Evolutionary conservation across 2,888 invertebrate genomes (phyloP).

Genomic region (Drosophila birchii): DNA sequence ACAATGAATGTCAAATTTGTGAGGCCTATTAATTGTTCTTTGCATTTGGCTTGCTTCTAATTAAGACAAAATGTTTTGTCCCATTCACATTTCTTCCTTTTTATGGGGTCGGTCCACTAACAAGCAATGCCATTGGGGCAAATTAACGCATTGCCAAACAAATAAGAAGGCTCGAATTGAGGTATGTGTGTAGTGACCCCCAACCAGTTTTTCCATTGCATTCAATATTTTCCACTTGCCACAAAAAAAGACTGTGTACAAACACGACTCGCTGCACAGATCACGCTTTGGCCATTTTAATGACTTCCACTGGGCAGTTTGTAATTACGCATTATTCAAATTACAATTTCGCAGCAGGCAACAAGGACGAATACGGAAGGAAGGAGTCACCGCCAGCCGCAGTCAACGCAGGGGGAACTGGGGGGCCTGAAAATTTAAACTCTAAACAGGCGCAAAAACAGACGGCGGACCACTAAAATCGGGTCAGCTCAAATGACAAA

Average conservation of each 20-base stretch:
- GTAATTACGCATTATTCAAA: slow-evolving; percentile 79
- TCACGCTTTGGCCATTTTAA: slow-evolving; percentile 66
- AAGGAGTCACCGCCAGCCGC: slow-evolving; percentile 3
- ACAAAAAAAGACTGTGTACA: slow-evolving; percentile 25
- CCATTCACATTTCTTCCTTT: slow-evolving; percentile 14
- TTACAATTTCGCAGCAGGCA: slow-evolving; percentile 63
- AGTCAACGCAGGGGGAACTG: background rate
- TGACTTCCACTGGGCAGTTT: slow-evolving; percentile 68
- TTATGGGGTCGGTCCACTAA: slow-evolving; percentile 39
- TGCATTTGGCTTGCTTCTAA: slow-evolving; percentile 62
- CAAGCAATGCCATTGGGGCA: slow-evolving; percentile 52
- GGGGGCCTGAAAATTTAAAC: slow-evolving; percentile 61
- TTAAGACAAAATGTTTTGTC: slow-evolving; percentile 69
- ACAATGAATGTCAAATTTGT: slow-evolving; percentile 78
- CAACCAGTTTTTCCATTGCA: background rate
- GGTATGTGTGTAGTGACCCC: background rate
- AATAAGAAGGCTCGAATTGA: slow-evolving; percentile 4
- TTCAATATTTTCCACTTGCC: slow-evolving; percentile 4
- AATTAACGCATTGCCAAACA: slow-evolving; percentile 51
- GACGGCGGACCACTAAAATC: slow-evolving; percentile 71
- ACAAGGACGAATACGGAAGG: slow-evolving; percentile 10
- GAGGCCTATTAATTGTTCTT: slow-evolving; percentile 72
- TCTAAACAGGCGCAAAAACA: slow-evolving; percentile 73
- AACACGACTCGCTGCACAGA: slow-evolving; percentile 50
- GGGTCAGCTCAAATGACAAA: slow-evolving; percentile 77